These are phyloP conservation scores for Diadegma fenestrale DNA, from an alignment of 2,888 invertebrate genomes.

Conservation along the genomic window DNA sequence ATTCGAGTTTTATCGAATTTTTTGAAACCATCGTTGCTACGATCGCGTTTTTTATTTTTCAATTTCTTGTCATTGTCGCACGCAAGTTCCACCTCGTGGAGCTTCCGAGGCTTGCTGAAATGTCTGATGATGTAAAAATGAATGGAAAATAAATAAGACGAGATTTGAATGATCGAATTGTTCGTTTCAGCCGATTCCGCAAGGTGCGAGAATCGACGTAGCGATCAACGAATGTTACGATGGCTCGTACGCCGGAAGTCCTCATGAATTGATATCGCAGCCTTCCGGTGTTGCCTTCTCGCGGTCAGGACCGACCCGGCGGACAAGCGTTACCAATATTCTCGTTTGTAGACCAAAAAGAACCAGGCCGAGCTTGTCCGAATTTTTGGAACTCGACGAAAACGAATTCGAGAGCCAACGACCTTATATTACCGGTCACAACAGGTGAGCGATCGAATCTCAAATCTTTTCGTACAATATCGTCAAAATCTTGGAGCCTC, in stretches of 20 bases:
- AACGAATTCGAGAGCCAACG: conserved; percentile 94
- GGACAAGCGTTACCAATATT: conserved; percentile 92
- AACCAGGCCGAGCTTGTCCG: conserved; percentile 90
- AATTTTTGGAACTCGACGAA: conserved; percentile 95
- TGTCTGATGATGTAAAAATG: neutral
- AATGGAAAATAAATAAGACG: neutral
- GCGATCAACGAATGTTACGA: conserved; percentile 98
- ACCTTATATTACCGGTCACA: conserved; percentile 96
- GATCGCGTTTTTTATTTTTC: neutral
- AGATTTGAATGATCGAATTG: neutral
- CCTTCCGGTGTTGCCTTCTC: conserved; percentile 91
- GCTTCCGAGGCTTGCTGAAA: neutral
- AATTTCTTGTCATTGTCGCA: no score
- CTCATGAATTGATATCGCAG: conserved; percentile 93
- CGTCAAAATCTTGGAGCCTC: neutral
- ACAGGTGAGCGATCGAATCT: conserved; percentile 86
- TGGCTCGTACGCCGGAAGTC: conserved; percentile 97
- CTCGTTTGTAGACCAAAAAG: conserved; percentile 91
- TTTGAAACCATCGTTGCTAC: no score
- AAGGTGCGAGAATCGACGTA: conserved; percentile 96
- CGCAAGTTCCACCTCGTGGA: no score
- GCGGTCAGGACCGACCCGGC: conserved; percentile 89
- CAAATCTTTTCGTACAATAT: neutral
- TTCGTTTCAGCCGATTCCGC: conserved; percentile 88
- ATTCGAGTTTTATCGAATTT: no score